Base-by-base conservation (phyloP, 2,113 vertebrate genomes). In the Amphiprion ocellaris region DNA sequence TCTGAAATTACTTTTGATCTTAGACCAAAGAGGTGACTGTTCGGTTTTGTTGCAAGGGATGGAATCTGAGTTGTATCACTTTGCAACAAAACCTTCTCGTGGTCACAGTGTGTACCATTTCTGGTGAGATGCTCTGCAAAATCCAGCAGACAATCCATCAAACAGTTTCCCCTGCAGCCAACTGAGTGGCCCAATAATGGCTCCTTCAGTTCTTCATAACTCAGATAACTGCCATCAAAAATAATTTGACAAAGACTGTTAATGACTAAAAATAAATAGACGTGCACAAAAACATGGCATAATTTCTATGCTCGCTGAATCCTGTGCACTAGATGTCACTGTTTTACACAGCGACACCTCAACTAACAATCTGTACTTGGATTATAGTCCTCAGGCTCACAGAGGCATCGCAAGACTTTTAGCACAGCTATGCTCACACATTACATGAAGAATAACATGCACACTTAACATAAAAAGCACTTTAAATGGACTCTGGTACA, bases 321-420 rank as follows among this genome's bases (percentile, higher is more conserved):
- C 26, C 28, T 66, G 41, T 58, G 46, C 79, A 4, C 74, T 81
- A 87, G 74, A 64, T 82, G 84, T 82, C 69, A 69, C 79, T 78
- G 72, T 86, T 83, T 81, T 71, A 69, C 76, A 47, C 30, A 12
- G 21, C 69, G 55, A 69, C 24, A 5, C 28, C 28, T 50, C 21
- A 19, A 10, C 8, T 7, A 17, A 55, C 19, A 37, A 55, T 39
- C 46, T 74, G 8, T 10, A 11, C 19, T 62, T 66, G 46, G 44
- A 47, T 41, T 62, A 5, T 4, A 1, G 37, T 49, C 24, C n/a
- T 65, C 53, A 58, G 49, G 62, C 55, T 63, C 49, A 37, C 21
- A 8, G 15, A 21, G 9, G 64, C 37, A 30, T 21, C 53, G 52
- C 10, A 28, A 3, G 33, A 21, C 28, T 39, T 33, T 63, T 24